phyloP scores from a whole-genome alignment of 2,888 invertebrate species.

The Torymus texanus region DNA sequence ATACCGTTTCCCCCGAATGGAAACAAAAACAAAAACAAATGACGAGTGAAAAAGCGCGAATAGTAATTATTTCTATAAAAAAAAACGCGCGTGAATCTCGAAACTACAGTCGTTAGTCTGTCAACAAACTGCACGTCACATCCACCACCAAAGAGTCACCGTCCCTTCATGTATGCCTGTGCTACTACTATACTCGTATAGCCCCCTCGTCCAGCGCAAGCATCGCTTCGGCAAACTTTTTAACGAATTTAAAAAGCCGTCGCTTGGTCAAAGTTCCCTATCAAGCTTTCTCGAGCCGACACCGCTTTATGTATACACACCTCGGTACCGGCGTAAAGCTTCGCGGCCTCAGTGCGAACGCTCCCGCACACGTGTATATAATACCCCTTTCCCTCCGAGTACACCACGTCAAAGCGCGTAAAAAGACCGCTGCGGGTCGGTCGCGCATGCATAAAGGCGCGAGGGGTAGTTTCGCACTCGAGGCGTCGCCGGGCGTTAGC shows the following conservation, averaged over 20 bases:
- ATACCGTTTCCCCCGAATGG: too few relatives aligned
- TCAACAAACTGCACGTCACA: neutral
- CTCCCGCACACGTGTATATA: neutral
- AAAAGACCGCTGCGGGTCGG: conserved; percentile 45
- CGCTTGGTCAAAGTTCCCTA: conserved; percentile 35
- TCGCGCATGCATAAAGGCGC: conserved; percentile 32
- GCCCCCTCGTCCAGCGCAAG: too few relatives aligned
- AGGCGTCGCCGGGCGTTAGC: conserved; percentile 69
- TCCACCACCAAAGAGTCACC: conserved; percentile 15
- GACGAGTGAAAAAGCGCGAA: too few relatives aligned
- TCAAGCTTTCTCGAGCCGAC: neutral
- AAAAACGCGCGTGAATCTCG: neutral
- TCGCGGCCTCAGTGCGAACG: too few relatives aligned
- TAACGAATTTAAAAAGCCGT: conserved; percentile 51
- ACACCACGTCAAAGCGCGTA: conserved; percentile 23
- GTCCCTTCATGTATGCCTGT: neutral
- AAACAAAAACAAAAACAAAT: too few relatives aligned
- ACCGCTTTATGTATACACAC: neutral
- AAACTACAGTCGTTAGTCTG: conserved; percentile 24
- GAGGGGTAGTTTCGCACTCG: conserved; percentile 33
- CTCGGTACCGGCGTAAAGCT: neutral
- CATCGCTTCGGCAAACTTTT: conserved; percentile 27
- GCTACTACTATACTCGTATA: neutral
- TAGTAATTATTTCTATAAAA: too few relatives aligned
- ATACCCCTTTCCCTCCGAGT: too few relatives aligned